phyloP scores from a whole-genome alignment of 2,888 invertebrate species.

The Luperina nickerlii region DNA sequence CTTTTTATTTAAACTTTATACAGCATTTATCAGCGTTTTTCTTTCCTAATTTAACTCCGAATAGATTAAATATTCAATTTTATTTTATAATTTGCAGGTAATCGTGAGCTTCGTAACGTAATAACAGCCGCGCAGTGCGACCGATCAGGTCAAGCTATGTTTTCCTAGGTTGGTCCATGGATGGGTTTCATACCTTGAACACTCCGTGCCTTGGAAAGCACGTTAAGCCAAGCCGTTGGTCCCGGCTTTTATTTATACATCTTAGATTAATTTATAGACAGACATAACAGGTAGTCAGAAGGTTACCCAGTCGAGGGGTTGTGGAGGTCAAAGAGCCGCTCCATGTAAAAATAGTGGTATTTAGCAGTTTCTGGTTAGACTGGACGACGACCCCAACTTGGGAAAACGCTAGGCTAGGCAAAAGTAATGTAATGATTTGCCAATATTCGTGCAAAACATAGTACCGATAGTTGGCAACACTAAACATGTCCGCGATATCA shows the following conservation, averaged over 20 bases:
- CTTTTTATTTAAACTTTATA: neutral
- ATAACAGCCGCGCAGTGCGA: too few species aligned
- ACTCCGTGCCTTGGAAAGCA: too few species aligned
- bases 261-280: too few species aligned
- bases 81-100: neutral
- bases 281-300: neutral
- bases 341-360: neutral
- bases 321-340: neutral
- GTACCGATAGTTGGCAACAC: constrained; percentile 16
- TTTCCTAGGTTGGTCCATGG: too few species aligned
- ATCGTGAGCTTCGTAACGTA: neutral
- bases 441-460: neutral
- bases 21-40: neutral
- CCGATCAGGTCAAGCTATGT: too few species aligned
- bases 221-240: too few species aligned
- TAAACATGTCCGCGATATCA: neutral
- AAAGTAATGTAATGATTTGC: neutral
- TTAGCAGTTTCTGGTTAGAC: neutral
- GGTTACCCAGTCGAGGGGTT: neutral
- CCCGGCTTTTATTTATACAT: too few species aligned
- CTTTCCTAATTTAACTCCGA: neutral
- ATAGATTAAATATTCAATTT: neutral
- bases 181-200: too few species aligned
- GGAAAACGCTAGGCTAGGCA: neutral
- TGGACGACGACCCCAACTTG: neutral